Evolutionary conservation across 1,140 invertebrate genomes (phyloP).

Genomic region (Ridgeia piscesae): DNA sequence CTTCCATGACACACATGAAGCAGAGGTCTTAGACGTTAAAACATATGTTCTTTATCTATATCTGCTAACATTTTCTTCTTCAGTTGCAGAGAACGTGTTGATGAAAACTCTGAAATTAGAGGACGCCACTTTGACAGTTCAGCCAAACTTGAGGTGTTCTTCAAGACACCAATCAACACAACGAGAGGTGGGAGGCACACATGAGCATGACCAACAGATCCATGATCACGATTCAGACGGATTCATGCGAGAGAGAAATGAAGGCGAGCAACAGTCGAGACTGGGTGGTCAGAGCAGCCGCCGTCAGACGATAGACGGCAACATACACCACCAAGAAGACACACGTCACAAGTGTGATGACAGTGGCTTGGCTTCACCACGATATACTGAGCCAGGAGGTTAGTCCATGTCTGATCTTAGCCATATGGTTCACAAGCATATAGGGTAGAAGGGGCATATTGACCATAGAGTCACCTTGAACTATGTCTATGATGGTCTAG

Average conservation of each 20-base stretch:
- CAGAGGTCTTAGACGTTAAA: not conserved
- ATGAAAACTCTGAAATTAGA: not conserved
- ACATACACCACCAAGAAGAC: too few species aligned
- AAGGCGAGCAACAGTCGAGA: not conserved
- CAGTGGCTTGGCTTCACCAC: not conserved
- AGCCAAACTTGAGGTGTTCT: not conserved
- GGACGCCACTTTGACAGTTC: not conserved
- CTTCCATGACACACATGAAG: not conserved
- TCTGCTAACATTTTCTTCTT: not conserved
- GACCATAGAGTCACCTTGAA: too few species aligned
- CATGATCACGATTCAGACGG: not conserved
- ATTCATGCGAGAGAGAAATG: not conserved
- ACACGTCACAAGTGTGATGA: too few species aligned
- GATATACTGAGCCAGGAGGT: not conserved
- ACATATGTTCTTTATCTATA: not conserved
- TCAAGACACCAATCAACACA: not conserved
- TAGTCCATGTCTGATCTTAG: not conserved
- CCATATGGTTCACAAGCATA: not conserved
- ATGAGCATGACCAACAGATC: not conserved
- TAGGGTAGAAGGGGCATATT: too few species aligned
- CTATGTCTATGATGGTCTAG: too few species aligned
- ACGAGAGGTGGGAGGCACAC: not conserved
- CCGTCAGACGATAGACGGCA: too few species aligned
- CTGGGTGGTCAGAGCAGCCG: too few species aligned
- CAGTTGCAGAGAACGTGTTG: not conserved